phyloP scores from a whole-genome alignment of 2,888 invertebrate genomes.

The Metallyticus violacea region DNA sequence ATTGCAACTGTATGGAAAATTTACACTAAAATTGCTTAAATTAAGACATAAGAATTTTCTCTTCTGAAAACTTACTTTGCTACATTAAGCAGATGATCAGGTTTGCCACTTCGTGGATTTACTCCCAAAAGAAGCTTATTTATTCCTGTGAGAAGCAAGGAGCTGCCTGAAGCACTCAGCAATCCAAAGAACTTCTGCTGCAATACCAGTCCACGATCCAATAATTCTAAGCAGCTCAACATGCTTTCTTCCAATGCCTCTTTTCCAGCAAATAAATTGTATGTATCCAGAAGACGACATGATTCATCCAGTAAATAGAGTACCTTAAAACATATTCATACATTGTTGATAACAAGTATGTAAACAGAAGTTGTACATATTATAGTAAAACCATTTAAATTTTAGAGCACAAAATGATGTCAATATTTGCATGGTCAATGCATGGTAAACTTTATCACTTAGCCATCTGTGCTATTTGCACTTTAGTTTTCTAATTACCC shows the following conservation, averaged over 20 bases:
- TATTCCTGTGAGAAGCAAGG: constrained; percentile 69
- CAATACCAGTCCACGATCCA: constrained; percentile 69
- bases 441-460: no score
- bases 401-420: no score
- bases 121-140: constrained; percentile 78
- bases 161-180: constrained; percentile 60
- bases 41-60: not conserved
- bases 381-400: no score
- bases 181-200: constrained; percentile 71
- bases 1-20: no score
- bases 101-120: constrained; percentile 70
- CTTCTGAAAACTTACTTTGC: constrained; percentile 55
- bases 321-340: constrained; percentile 46
- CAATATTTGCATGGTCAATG: no score
- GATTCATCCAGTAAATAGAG: constrained; percentile 75
- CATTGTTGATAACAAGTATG: no score
- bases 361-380: no score
- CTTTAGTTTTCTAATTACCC: no score
- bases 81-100: constrained; percentile 75
- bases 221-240: constrained; percentile 67
- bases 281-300: constrained; percentile 65
- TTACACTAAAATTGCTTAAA: no score
- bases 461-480: no score
- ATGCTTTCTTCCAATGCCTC: constrained; percentile 66
- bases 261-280: constrained; percentile 65